Evolutionary conservation across 1,140 invertebrate genomes (phyloP).

Genomic region (Delia radicum): DNA sequence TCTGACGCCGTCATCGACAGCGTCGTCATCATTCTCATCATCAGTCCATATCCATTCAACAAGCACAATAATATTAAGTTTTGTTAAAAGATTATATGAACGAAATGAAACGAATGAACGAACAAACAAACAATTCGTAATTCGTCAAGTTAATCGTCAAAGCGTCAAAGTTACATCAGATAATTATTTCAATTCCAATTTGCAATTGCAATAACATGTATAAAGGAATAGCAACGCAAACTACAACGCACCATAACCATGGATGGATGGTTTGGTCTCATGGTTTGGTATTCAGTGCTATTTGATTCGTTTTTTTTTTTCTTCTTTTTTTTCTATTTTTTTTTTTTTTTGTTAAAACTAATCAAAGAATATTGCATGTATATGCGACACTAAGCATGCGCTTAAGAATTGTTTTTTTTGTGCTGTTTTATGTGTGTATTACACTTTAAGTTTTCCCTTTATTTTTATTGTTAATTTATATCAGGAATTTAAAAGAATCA

Average conservation of each 20-base stretch:
- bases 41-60: not conserved
- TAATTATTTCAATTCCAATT: slow-evolving; percentile 33
- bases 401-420: slow-evolving; percentile 9
- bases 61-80: not conserved
- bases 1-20: slow-evolving; percentile 3
- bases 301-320: not conserved
- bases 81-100: not conserved
- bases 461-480: not conserved
- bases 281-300: not conserved
- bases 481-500: too few species aligned
- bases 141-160: slow-evolving; percentile 35
- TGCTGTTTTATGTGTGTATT: not conserved
- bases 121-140: slow-evolving; percentile 15
- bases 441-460: not conserved
- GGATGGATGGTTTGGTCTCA: too few species aligned
- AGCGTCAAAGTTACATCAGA: slow-evolving; percentile 31
- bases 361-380: slow-evolving; percentile 20
- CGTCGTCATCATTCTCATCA: slow-evolving; percentile 1
- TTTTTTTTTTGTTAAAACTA: slow-evolving; percentile 4
- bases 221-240: not conserved
- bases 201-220: slow-evolving; percentile 28
- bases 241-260: not conserved
- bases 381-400: slow-evolving; percentile 16
- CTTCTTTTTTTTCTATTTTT: not conserved
- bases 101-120: not conserved